A percentile compares a stretch with the other conserved stretches of the same genome.
These are phyloP conservation scores for Cyclophora punctaria DNA, from an alignment of 2,888 invertebrate species.

Conservation along the genomic window DNA sequence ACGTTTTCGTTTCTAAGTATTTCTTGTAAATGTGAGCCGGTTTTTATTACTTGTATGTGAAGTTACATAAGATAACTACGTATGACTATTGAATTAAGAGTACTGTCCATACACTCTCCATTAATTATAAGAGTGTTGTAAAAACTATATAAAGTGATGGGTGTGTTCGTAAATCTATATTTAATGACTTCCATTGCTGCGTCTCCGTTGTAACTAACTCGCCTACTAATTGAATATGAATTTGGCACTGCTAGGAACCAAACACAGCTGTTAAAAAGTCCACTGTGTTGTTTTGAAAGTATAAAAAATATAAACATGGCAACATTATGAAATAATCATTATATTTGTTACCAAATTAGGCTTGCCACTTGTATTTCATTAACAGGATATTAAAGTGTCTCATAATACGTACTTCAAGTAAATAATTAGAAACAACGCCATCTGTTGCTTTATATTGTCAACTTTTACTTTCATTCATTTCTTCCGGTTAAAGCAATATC, in stretches of 20 bases:
- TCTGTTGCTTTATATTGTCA: slow-evolving; percentile 62
- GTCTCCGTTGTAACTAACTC: slow-evolving; percentile 6
- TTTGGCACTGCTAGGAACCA: neutral
- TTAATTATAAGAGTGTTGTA: too few relatives aligned
- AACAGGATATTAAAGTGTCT: too few relatives aligned
- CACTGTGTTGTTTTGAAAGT: slow-evolving; percentile 1
- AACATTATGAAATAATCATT: neutral
- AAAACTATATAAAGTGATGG: too few relatives aligned
- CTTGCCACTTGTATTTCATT: slow-evolving; percentile 7
- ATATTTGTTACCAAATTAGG: neutral
- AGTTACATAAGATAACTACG: too few relatives aligned
- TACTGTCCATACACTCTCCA: too few relatives aligned
- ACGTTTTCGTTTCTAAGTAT: too few relatives aligned
- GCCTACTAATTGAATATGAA: slow-evolving; percentile 18
- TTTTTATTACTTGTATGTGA: too few relatives aligned
- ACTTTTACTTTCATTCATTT: slow-evolving; percentile 31
- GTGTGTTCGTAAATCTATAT: slow-evolving; percentile 33
- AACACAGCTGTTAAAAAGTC: too few relatives aligned
- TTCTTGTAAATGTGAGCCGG: too few relatives aligned
- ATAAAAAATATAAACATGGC: neutral
- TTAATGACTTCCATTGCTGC: slow-evolving; percentile 28
- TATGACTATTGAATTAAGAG: too few relatives aligned
- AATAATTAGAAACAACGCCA: slow-evolving; percentile 31
- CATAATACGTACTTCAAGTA: too few relatives aligned
- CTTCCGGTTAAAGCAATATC: slow-evolving; percentile 27